Percentiles rank a stretch among this genome's conserved stretches.
phyloP scores from a whole-genome alignment of 2,797 vertebrate species.

The Siniperca scherzeri region DNA sequence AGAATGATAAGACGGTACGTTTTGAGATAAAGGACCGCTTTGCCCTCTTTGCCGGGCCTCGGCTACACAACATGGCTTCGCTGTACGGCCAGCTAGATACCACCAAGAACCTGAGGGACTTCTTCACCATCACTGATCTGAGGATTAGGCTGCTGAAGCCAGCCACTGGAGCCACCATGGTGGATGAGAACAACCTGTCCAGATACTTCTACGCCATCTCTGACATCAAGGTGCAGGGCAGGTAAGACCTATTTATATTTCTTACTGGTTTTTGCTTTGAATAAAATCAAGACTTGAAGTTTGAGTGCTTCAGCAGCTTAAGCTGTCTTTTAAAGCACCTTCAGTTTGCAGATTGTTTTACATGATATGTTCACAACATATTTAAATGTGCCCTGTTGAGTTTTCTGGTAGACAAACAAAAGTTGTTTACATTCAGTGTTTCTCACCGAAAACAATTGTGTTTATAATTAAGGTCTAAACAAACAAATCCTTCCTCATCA shows the following conservation, averaged over 20 bases:
- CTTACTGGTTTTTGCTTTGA: background rate
- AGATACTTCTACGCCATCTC: constrained; percentile 99
- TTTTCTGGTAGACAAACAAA: background rate
- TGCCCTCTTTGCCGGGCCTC: constrained; percentile 96
- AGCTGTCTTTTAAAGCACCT: background rate
- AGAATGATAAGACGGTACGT: constrained; percentile 96
- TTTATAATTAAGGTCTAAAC: background rate
- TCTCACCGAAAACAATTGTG: background rate
- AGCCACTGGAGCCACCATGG: constrained; percentile 95
- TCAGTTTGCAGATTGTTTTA: background rate
- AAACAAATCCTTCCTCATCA: constrained; percentile 1
- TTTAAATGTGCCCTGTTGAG: too few species aligned
- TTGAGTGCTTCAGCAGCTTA: background rate
- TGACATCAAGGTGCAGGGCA: constrained; percentile 97
- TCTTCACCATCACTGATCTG: constrained; percentile 98
- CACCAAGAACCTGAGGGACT: constrained; percentile 97
- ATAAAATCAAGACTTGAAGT: background rate
- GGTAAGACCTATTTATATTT: constrained; percentile 86
- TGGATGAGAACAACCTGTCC: constrained; percentile 95
- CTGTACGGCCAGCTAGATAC: constrained; percentile 98
- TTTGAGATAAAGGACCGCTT: constrained; percentile 99
- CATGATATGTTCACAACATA: too few species aligned
- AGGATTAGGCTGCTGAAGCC: constrained; percentile 95
- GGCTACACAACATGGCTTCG: constrained; percentile 98
- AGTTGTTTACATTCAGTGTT: background rate